Conservation (phyloP, 2,113 vertebrate species). For the Galemys pyrenaicus region DNA sequence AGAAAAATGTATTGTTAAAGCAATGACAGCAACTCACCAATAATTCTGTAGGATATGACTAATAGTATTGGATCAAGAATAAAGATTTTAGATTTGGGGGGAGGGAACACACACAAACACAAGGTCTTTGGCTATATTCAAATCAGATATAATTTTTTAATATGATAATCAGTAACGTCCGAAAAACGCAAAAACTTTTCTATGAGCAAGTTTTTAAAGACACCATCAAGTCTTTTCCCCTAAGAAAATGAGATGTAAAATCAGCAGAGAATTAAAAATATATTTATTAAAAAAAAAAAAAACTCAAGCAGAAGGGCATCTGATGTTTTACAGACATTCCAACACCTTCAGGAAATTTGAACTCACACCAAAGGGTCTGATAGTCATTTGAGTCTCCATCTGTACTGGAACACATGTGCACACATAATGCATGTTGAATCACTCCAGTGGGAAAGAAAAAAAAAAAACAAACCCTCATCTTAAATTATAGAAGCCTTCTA, state of each 20-base stretch:
- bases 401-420: slow-evolving; percentile 86
- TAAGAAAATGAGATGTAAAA: slow-evolving; percentile 82
- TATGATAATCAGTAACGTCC: slow-evolving; percentile 79
- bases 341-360: slow-evolving; percentile 92
- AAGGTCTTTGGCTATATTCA: not conserved
- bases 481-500: slow-evolving; percentile 84
- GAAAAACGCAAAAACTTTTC: slow-evolving; percentile 72
- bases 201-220: slow-evolving; percentile 71
- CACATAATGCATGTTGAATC: slow-evolving; percentile 81
- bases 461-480: slow-evolving; percentile 76
- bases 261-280: slow-evolving; percentile 84
- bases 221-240: slow-evolving; percentile 32
- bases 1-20: slow-evolving; percentile 35
- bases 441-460: slow-evolving; percentile 80
- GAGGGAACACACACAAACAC: slow-evolving; percentile 32
- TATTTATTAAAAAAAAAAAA: slow-evolving; percentile 81
- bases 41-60: slow-evolving; percentile 63
- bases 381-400: slow-evolving; percentile 89
- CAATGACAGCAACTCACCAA: not conserved
- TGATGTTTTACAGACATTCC: slow-evolving; percentile 93
- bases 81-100: slow-evolving; percentile 26
- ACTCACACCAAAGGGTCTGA: slow-evolving; percentile 90
- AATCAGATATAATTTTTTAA: slow-evolving; percentile 82
- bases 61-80: slow-evolving; percentile 54
- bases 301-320: slow-evolving; percentile 84